Evolutionary conservation across 2,113 vertebrate genomes (phyloP).

Genomic region (Camelus dromedarius): DNA sequence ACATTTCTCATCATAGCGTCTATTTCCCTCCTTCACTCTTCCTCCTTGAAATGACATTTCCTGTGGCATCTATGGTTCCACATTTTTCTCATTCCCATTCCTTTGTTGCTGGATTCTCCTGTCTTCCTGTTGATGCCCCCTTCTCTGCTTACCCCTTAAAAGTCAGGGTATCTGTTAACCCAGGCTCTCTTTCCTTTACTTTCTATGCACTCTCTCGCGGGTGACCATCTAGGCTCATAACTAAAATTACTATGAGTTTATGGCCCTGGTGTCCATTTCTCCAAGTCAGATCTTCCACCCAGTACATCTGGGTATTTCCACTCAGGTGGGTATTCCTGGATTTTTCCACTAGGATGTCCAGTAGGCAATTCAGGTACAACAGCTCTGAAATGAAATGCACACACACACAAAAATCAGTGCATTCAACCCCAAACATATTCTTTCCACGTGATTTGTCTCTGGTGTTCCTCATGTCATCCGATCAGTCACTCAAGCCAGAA

Average conservation of each 20-base stretch:
- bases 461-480: background rate
- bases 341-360: background rate
- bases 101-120: background rate
- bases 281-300: background rate
- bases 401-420: background rate
- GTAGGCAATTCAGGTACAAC: background rate
- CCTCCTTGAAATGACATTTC: background rate
- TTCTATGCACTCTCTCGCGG: background rate
- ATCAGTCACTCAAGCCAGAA: background rate
- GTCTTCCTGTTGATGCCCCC: background rate
- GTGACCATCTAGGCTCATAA: background rate
- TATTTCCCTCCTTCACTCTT: background rate
- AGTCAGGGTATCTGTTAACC: background rate
- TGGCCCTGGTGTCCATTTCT: background rate
- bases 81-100: background rate
- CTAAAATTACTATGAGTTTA: background rate
- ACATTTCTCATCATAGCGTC: background rate
- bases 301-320: background rate
- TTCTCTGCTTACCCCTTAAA: background rate
- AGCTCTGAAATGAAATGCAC: background rate
- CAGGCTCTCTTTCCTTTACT: background rate
- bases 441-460: background rate
- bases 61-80: background rate
- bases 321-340: no score
- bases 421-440: background rate